Conservation (phyloP, 2,888 invertebrate genomes). For the Nemurella pictetii region DNA sequence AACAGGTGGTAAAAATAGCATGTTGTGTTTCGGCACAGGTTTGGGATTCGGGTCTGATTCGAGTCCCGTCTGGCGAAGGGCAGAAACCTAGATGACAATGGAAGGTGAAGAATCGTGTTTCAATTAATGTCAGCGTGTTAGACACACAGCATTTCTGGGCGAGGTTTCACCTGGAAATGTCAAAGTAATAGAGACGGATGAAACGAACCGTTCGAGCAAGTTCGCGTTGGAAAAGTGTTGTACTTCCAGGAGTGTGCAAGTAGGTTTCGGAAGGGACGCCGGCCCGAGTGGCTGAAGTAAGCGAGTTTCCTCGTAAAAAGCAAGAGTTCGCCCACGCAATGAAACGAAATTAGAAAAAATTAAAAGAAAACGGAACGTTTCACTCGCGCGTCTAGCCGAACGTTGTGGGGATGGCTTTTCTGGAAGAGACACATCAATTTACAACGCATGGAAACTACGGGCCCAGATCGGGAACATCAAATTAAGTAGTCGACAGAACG, state of each 20-base stretch:
- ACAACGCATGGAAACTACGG: background rate
- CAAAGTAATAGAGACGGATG: background rate
- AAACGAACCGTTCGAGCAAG: background rate
- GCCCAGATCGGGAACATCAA: background rate
- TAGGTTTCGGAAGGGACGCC: background rate
- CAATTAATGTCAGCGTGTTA: background rate
- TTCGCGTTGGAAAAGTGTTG: background rate
- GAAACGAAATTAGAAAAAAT: background rate
- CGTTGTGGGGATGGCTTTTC: no score
- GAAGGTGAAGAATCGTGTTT: background rate
- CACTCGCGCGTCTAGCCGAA: no score
- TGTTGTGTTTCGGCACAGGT: background rate
- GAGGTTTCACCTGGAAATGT: background rate
- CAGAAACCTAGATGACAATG: background rate
- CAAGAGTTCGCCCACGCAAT: background rate
- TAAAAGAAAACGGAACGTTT: background rate
- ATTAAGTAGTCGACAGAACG: background rate
- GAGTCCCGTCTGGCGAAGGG: background rate
- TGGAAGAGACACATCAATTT: background rate
- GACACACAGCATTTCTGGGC: background rate
- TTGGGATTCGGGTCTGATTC: background rate
- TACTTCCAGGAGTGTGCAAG: background rate
- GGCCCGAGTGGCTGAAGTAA: no score
- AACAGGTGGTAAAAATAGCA: background rate
- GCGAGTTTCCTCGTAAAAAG: background rate